These are phyloP conservation scores for Lacerta bilineata DNA, from an alignment of 2,797 vertebrate species.

Conservation along the genomic window DNA sequence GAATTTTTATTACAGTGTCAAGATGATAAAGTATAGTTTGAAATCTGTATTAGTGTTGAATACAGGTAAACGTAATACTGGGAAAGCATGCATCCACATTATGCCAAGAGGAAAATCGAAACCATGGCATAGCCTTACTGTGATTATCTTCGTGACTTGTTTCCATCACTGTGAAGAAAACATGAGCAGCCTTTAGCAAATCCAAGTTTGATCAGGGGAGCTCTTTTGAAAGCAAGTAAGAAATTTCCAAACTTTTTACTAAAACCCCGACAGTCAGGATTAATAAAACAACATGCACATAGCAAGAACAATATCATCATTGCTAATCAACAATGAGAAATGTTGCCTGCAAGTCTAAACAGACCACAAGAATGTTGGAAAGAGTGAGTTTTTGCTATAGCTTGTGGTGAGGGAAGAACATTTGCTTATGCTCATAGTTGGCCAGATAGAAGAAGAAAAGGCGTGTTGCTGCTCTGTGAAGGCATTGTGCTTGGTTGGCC, in stretches of 20 bases:
- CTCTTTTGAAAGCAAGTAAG: background rate
- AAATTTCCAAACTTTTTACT: background rate
- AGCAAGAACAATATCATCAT: constrained; percentile 53
- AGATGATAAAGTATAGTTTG: background rate
- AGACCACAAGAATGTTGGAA: constrained; percentile 69
- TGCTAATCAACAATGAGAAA: constrained; percentile 44
- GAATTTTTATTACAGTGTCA: background rate
- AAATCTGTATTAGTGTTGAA: background rate
- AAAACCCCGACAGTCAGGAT: constrained; percentile 62
- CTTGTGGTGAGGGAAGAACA: constrained; percentile 62
- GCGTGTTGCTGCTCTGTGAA: constrained; percentile 52
- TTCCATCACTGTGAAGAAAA: constrained; percentile 3
- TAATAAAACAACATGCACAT: constrained; percentile 56
- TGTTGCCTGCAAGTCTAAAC: constrained; percentile 46
- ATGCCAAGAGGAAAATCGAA: constrained; percentile 11
- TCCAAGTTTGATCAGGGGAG: background rate
- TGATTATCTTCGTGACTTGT: constrained; percentile 27
- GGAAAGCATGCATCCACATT: background rate
- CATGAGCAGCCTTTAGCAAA: background rate
- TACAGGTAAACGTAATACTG: constrained; percentile 7
- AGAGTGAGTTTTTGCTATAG: constrained; percentile 61
- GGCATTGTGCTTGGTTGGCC: constrained; percentile 52
- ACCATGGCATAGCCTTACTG: background rate
- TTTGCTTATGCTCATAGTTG: constrained; percentile 68
- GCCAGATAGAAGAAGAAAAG: constrained; percentile 29